Conservation (phyloP, 2,113 vertebrate genomes). For the Neotragus pygmaeus region DNA sequence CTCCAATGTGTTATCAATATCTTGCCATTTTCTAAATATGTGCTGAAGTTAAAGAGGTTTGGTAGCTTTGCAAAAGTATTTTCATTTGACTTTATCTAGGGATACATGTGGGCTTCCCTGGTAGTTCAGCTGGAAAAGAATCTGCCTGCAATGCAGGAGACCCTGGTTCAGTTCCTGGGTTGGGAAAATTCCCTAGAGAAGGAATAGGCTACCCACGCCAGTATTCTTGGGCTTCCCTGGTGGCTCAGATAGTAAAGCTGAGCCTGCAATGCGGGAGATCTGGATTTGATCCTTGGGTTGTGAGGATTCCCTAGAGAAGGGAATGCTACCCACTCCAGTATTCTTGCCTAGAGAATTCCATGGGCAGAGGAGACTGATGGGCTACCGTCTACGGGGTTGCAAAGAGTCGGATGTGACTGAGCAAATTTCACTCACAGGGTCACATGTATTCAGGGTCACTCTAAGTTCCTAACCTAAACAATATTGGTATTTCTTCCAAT, state of each 20-base stretch:
- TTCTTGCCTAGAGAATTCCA: neutral
- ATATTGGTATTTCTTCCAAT: neutral
- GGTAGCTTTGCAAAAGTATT: neutral
- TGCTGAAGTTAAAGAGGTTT: neutral
- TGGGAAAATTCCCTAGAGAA: neutral
- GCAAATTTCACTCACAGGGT: neutral
- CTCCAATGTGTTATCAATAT: neutral
- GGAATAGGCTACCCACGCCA: neutral
- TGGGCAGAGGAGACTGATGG: neutral
- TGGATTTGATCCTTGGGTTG: neutral
- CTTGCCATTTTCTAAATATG: neutral
- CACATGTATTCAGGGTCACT: neutral
- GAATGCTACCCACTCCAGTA: neutral
- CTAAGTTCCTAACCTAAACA: neutral
- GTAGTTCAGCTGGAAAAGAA: too few species aligned
- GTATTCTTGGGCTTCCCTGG: neutral
- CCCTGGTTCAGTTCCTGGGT: too few species aligned
- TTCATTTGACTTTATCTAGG: neutral
- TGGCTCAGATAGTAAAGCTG: neutral
- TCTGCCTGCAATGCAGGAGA: too few species aligned
- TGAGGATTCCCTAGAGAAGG: neutral
- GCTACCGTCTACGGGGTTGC: fast-evolving
- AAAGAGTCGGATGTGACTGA: neutral
- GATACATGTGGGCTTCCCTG: neutral
- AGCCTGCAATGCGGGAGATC: neutral